A percentile compares a stretch with the other conserved stretches of the same genome.
Conservation (phyloP, 2,113 vertebrate genomes). For the Sminthopsis crassicaudata region DNA sequence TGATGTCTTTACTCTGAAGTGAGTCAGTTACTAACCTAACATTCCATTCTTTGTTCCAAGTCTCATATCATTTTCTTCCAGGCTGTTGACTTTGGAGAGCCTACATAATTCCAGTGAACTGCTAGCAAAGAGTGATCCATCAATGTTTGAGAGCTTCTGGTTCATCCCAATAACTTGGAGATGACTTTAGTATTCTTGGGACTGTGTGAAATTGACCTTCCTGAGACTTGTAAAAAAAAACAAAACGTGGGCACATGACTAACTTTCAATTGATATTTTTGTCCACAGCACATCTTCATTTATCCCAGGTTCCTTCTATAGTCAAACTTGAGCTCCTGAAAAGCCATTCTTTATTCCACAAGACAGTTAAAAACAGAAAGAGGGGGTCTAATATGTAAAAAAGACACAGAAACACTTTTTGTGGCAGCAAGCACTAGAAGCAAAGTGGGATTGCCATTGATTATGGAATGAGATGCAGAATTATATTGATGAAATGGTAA, state of each 20-base stretch:
- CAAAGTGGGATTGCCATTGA: neutral
- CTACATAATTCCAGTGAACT: slow-evolving; percentile 65
- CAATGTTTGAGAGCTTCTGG: slow-evolving; percentile 80
- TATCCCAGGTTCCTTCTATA: slow-evolving; percentile 19
- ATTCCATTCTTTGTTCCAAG: slow-evolving; percentile 80
- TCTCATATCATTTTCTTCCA: slow-evolving; percentile 77
- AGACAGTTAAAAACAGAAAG: neutral
- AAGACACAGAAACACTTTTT: neutral
- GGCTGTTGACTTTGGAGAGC: slow-evolving; percentile 83
- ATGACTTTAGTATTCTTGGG: slow-evolving; percentile 49
- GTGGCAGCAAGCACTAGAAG: neutral
- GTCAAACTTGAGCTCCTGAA: slow-evolving; percentile 34
- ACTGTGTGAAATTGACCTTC: slow-evolving; percentile 50
- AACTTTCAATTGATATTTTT: slow-evolving; percentile 56
- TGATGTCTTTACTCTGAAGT: slow-evolving; percentile 77
- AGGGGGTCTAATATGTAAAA: neutral
- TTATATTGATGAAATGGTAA: neutral
- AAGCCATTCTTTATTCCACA: neutral
- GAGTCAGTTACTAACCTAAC: slow-evolving; percentile 81
- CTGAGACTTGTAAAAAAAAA: slow-evolving; percentile 21
- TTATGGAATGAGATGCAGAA: neutral
- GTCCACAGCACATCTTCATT: slow-evolving; percentile 45
- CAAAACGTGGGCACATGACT: slow-evolving; percentile 30
- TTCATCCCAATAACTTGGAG: slow-evolving; percentile 80
- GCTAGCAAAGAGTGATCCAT: slow-evolving; percentile 77